Evolutionary conservation across 1,140 invertebrate genomes (phyloP), one percentile per base, ranked within the genome.

Genomic region (Homarus americanus): DNA sequence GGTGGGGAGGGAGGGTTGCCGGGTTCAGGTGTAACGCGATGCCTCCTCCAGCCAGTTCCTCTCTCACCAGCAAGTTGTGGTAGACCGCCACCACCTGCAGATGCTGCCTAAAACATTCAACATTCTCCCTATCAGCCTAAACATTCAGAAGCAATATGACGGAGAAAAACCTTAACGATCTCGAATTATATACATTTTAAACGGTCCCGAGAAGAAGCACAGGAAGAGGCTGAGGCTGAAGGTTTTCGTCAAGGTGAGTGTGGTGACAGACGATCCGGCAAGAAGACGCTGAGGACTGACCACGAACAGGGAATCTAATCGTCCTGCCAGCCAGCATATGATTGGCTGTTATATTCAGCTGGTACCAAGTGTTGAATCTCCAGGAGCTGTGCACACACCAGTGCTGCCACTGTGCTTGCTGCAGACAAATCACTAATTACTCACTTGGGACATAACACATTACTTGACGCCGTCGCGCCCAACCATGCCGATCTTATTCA

Each of bases 331-430:
- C 38, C 40, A 44, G 76, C 76, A 36, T 79, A 17, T 79, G 76
- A 79, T 79, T 79, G 76, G 76, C 15, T 32, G 40, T 49, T 49
- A 28, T 41, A 12, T 79, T 49, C 76, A 15, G 76, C 76, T 79
- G 40, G 76, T 17, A 44, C n/a, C 76, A 40, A 44, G 40, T 32
- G 76, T 49, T 41, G 76, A 24, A 20, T 79, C 24, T 17, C 24
- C 5, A 38, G 36, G 40, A 28, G 76, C 49, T 44, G 9, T 28
- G n/a, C n/a, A n/a, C n/a, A n/a, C 28, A 36, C 49, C 40, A 32
- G 40, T 44, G 63, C 63, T 32, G n/a, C n/a, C 28, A 9, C 28
- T 32, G n/a, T 69, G 63, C 63, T 69, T 69, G n/a, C 63, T 32
- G 63, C n/a, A 24, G 63, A 7, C 63, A 28, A 69, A 69, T 69